Evolutionary conservation across 2,797 vertebrate genomes (phyloP).

Genomic region (Neomorphus geoffroyi): DNA sequence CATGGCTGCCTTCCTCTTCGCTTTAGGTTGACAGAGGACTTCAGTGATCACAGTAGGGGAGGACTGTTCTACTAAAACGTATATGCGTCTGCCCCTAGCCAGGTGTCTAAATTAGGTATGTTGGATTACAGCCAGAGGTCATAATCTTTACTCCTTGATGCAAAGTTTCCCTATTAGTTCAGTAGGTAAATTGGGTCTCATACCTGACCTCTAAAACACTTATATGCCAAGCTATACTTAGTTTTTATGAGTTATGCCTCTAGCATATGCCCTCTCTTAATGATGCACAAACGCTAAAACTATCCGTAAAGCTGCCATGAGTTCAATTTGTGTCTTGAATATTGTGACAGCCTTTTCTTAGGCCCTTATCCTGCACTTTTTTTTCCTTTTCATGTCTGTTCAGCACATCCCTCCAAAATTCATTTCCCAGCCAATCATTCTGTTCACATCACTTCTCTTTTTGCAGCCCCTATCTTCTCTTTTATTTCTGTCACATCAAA

Average conservation of each 20-base stretch:
- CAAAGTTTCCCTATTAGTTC: not conserved
- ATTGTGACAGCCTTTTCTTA: not conserved
- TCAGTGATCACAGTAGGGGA: not conserved
- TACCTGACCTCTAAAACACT: not conserved
- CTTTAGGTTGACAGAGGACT: not conserved
- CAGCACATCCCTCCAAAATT: not conserved
- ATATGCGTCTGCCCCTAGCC: not conserved
- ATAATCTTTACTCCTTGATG: not conserved
- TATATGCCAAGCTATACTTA: conserved; percentile 7
- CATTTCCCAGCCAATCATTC: not conserved
- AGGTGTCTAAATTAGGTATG: not conserved
- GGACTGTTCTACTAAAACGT: not conserved
- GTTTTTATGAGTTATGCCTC: conserved; percentile 9
- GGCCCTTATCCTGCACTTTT: not conserved
- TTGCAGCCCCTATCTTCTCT: not conserved
- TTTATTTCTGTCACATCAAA: not conserved
- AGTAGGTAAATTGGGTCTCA: not conserved
- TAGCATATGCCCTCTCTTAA: not conserved
- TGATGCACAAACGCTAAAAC: not conserved
- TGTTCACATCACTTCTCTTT: not conserved
- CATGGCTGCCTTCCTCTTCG: not conserved
- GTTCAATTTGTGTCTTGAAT: not conserved
- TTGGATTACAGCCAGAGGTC: not conserved
- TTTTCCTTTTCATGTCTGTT: not conserved
- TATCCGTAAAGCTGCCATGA: not conserved